Conservation (phyloP, 23 tunicate genomes). For the Halocynthia roretzi region DNA sequence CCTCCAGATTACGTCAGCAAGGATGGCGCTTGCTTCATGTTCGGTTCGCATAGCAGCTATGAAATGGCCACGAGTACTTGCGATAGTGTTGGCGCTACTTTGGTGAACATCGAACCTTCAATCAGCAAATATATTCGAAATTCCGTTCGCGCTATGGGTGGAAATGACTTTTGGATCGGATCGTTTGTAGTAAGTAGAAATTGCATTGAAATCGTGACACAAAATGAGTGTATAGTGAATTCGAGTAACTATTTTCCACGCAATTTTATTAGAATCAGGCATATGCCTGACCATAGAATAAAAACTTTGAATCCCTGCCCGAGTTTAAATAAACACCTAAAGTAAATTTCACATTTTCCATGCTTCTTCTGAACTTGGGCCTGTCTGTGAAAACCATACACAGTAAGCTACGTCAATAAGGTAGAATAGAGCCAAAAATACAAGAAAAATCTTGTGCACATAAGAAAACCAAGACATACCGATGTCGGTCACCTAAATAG, state of each 20-base stretch:
- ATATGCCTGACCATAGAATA: no score
- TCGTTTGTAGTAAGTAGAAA: conserved; percentile 14
- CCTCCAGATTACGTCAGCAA: conserved; percentile 15
- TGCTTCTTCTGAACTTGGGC: neutral
- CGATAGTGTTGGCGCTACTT: conserved; percentile 29
- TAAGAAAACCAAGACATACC: no score
- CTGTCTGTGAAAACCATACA: no score
- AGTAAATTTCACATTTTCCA: no score
- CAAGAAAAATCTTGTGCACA: no score
- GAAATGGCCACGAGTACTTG: conserved; percentile 27
- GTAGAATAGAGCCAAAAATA: no score
- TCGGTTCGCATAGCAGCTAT: conserved; percentile 54
- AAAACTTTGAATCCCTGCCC: no score
- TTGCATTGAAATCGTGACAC: neutral
- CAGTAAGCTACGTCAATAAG: no score
- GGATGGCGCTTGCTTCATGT: conserved; percentile 31
- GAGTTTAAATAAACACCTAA: no score
- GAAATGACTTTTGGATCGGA: conserved; percentile 62
- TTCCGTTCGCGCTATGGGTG: conserved; percentile 31
- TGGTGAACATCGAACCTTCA: conserved; percentile 33
- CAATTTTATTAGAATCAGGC: neutral
- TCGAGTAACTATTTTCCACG: neutral
- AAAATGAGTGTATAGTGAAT: neutral
- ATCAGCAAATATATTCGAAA: conserved; percentile 22
- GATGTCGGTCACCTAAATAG: no score